These are phyloP conservation scores for Prunella fulvescens DNA, from an alignment of 2,113 vertebrate genomes.

Conservation along the genomic window DNA sequence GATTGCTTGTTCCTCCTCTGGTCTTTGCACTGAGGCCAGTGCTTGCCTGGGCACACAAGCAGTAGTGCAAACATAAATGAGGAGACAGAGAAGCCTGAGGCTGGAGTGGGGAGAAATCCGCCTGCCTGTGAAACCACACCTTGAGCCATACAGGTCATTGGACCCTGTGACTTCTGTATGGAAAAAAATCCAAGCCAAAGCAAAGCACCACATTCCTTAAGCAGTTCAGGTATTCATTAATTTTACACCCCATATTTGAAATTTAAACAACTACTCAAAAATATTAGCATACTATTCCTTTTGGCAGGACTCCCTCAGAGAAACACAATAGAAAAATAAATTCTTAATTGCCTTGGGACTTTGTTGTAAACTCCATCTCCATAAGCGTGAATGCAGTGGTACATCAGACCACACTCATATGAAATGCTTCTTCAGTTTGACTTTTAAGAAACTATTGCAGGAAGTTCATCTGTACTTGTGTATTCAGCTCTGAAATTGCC, in stretches of 20 bases:
- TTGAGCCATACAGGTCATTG: neutral
- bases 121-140: neutral
- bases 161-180: neutral
- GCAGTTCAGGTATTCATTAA: neutral
- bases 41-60: neutral
- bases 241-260: neutral
- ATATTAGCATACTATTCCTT: neutral
- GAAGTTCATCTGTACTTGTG: neutral
- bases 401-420: neutral
- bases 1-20: neutral
- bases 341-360: neutral
- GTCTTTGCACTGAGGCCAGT: neutral
- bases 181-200: neutral
- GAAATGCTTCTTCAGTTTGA: neutral
- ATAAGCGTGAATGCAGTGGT: neutral
- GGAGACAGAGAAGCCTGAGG: neutral
- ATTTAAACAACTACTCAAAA: neutral
- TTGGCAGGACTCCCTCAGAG: neutral
- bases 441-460: neutral
- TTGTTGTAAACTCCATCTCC: neutral
- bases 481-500: neutral
- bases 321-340: neutral
- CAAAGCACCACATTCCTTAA: neutral
- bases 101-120: neutral
- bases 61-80: fast-evolving